Evolutionary conservation across 1,140 invertebrate species (phyloP).

Genomic region (Drosophila novamexicana): DNA sequence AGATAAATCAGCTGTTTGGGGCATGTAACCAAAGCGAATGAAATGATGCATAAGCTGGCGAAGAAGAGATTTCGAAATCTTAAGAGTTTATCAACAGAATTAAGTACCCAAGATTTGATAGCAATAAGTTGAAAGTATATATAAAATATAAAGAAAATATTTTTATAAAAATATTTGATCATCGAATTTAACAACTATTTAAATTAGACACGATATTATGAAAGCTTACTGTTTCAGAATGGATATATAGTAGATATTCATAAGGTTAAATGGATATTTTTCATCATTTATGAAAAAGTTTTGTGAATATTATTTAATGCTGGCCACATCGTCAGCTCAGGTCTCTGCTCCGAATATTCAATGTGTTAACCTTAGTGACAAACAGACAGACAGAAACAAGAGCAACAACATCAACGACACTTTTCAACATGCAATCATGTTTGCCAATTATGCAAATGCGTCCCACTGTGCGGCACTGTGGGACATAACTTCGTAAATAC

Average conservation of each 20-base stretch:
- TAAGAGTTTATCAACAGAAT: constrained; percentile 6
- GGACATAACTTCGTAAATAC: constrained; percentile 74
- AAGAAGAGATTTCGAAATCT: constrained; percentile 20
- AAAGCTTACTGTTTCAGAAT: too few species aligned
- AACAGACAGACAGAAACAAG: background rate
- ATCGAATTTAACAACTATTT: too few species aligned
- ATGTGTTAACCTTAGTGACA: background rate
- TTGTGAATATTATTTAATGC: too few species aligned
- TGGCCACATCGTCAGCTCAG: background rate
- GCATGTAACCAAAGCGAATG: constrained; percentile 12
- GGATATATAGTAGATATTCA: too few species aligned
- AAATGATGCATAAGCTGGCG: constrained; percentile 31
- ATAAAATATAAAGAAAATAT: too few species aligned
- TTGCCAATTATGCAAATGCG: constrained; percentile 79
- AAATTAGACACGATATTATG: too few species aligned
- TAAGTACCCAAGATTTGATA: background rate
- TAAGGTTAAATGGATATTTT: too few species aligned
- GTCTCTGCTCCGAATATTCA: background rate
- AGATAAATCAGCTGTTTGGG: constrained; percentile 61
- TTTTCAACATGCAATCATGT: constrained; percentile 60
- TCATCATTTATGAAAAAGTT: too few species aligned
- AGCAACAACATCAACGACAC: background rate
- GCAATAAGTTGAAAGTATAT: background rate
- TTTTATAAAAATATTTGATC: too few species aligned
- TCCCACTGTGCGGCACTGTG: constrained; percentile 76